These are phyloP conservation scores for Zaprionus kolodkinae DNA, from an alignment of 1,140 invertebrate species.

Conservation along the genomic window DNA sequence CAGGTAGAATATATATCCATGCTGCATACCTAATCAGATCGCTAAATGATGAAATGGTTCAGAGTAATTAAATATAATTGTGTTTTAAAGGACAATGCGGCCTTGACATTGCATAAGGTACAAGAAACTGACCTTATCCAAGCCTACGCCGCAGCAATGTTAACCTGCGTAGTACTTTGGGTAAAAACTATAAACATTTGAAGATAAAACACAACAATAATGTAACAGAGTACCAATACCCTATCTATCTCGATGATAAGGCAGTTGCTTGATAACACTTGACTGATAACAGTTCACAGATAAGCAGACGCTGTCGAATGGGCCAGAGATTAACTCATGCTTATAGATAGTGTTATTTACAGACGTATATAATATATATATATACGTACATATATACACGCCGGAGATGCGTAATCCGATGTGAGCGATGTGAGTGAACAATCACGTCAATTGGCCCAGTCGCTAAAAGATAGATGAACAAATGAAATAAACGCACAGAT, in stretches of 20 bases:
- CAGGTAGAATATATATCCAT: not conserved
- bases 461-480: slow-evolving; percentile 19
- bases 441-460: slow-evolving; percentile 34
- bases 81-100: not conserved
- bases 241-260: slow-evolving; percentile 3
- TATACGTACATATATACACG: not conserved
- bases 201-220: not conserved
- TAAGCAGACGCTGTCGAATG: not conserved
- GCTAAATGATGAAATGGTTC: not conserved
- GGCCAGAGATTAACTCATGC: not conserved
- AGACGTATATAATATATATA: not conserved
- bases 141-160: not conserved
- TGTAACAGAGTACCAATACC: not conserved
- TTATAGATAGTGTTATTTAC: not conserved
- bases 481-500: slow-evolving; percentile 34
- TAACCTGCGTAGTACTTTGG: not conserved
- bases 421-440: slow-evolving; percentile 20
- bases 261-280: no score
- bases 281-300: slow-evolving; percentile 19
- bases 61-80: not conserved
- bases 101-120: slow-evolving; percentile 17
- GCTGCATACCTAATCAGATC: slow-evolving; percentile 18
- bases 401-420: slow-evolving; percentile 50
- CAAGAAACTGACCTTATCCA: not conserved
- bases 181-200: not conserved